Conservation (phyloP, 1,140 invertebrate species). For the Copidosoma floridanum region DNA sequence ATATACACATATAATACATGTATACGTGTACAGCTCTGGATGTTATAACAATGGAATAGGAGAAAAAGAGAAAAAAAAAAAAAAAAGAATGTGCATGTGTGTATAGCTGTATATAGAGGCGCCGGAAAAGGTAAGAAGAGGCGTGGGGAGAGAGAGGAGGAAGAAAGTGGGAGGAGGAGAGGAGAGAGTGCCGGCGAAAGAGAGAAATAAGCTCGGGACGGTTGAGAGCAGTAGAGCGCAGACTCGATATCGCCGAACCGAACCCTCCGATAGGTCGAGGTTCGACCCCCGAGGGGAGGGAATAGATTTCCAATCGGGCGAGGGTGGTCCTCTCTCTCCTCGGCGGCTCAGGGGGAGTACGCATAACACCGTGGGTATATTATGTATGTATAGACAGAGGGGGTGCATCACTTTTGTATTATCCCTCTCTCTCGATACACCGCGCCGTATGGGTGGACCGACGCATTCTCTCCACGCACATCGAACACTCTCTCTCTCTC, state of each 20-base stretch:
- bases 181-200: slow-evolving; percentile 31
- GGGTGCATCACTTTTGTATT: too few relatives aligned
- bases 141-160: slow-evolving; percentile 27
- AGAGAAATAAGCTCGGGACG: slow-evolving; percentile 14
- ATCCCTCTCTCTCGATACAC: slow-evolving; percentile 29
- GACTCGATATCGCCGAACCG: slow-evolving; percentile 57
- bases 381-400: too few relatives aligned
- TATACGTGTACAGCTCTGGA: slow-evolving; percentile 5
- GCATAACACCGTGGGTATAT: too few relatives aligned
- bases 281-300: slow-evolving; percentile 56
- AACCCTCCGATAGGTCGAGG: slow-evolving; percentile 58
- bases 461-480: slow-evolving; percentile 49
- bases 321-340: slow-evolving; percentile 47
- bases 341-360: too few relatives aligned
- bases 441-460: slow-evolving; percentile 49
- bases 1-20: too few relatives aligned
- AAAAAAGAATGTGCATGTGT: slow-evolving; percentile 16
- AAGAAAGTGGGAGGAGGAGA: slow-evolving; percentile 25
- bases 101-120: background rate
- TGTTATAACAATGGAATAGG: slow-evolving; percentile 24
- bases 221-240: slow-evolving; percentile 43
- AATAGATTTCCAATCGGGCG: slow-evolving; percentile 59
- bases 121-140: slow-evolving; percentile 30
- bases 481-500: slow-evolving; percentile 34
- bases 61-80: too few relatives aligned